Conservation (phyloP, 2,797 vertebrate species). For the Amblyraja radiata region DNA sequence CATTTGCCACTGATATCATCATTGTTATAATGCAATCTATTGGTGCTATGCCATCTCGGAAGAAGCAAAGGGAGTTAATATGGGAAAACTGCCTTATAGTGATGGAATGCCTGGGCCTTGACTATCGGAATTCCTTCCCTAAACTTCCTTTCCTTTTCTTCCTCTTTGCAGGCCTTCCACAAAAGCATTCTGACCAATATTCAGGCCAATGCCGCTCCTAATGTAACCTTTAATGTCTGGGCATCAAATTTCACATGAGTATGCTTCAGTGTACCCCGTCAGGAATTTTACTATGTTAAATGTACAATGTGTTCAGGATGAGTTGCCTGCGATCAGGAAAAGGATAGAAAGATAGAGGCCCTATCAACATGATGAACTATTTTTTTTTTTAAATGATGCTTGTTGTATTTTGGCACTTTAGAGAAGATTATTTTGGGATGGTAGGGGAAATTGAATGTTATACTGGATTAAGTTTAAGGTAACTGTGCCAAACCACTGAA, state of each 20-base stretch:
- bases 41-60: no score
- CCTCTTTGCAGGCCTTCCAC: not conserved
- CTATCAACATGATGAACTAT: no score
- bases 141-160: not conserved
- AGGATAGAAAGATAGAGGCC: not conserved
- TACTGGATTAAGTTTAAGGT: not conserved
- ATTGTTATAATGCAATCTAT: no score
- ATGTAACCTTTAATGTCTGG: not conserved
- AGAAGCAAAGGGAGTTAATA: not conserved
- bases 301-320: no score
- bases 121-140: not conserved
- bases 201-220: not conserved
- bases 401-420: not conserved
- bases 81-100: not conserved
- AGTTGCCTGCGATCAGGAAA: not conserved
- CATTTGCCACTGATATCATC: no score
- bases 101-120: not conserved
- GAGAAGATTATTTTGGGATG: not conserved
- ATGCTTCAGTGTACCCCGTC: not conserved
- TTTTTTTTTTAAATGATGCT: not conserved
- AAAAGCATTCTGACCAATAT: not conserved
- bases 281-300: not conserved
- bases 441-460: not conserved
- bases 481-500: conserved; percentile 10
- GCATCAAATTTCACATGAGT: not conserved